These are phyloP conservation scores for Pelmatolapia mariae DNA, from an alignment of 2,113 vertebrate genomes.

Conservation along the genomic window DNA sequence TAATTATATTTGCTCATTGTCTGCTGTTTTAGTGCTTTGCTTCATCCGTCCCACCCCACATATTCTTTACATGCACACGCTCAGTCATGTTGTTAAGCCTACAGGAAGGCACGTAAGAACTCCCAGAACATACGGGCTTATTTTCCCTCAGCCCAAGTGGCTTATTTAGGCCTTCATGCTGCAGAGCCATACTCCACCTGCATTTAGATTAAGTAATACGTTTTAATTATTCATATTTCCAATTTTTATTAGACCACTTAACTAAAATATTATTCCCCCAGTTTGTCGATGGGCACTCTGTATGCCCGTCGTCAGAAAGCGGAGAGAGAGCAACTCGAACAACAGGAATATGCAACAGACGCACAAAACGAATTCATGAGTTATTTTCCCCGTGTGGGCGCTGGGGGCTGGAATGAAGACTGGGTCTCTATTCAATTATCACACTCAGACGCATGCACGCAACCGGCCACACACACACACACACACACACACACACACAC, in stretches of 20 bases:
- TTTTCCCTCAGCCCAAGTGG: not conserved
- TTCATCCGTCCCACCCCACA: not conserved
- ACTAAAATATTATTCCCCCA: slow-evolving; percentile 41
- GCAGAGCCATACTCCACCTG: slow-evolving; percentile 9
- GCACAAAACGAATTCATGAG: slow-evolving; percentile 59
- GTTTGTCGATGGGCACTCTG: slow-evolving; percentile 37
- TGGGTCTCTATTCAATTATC: slow-evolving; percentile 72
- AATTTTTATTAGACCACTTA: slow-evolving; percentile 49
- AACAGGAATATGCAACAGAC: slow-evolving; percentile 33
- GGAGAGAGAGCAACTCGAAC: slow-evolving; percentile 34
- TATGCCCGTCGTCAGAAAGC: not conserved
- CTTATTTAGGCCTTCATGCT: slow-evolving; percentile 10
- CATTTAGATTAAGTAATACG: slow-evolving; percentile 49
- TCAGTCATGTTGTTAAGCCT: not conserved
- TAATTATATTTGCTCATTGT: slow-evolving; percentile 62
- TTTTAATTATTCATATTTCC: slow-evolving; percentile 68
- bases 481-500: not conserved
- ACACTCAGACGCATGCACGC: slow-evolving; percentile 11
- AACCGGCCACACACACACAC: not conserved
- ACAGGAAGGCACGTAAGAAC: not conserved
- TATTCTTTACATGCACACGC: not conserved
- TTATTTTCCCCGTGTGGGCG: slow-evolving; percentile 32
- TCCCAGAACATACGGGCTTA: not conserved
- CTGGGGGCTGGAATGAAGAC: slow-evolving; percentile 51
- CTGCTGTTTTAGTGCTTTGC: slow-evolving; percentile 35